Conservation (phyloP, 2,888 invertebrate genomes). For the Dynastes maya region DNA sequence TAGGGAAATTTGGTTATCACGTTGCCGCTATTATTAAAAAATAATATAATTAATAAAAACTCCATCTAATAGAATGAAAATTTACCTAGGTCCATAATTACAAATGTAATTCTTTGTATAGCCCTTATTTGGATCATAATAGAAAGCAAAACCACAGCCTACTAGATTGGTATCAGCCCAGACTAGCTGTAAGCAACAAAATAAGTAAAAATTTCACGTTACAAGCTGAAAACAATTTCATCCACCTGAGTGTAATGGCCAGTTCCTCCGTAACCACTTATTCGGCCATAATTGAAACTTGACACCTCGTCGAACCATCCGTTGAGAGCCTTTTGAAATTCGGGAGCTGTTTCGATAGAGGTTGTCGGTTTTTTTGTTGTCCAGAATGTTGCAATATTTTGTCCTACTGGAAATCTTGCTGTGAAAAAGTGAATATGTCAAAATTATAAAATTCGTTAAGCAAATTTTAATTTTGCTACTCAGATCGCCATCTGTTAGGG, state of each 20-base stretch:
- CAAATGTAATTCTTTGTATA: slow-evolving; percentile 89
- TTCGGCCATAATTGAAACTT: slow-evolving; percentile 68
- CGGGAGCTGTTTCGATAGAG: slow-evolving; percentile 77
- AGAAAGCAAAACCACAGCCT: slow-evolving; percentile 91
- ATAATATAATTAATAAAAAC: slow-evolving; percentile 5
- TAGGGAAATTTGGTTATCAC: slow-evolving; percentile 85
- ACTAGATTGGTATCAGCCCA: slow-evolving; percentile 90
- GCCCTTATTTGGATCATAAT: slow-evolving; percentile 81
- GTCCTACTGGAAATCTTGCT: slow-evolving; percentile 88
- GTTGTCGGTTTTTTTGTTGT: slow-evolving; percentile 78
- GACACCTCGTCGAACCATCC: slow-evolving; percentile 89
- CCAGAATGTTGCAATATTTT: slow-evolving; percentile 89
- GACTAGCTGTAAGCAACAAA: slow-evolving; percentile 78
- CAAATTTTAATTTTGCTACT: too few relatives aligned
- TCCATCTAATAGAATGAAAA: slow-evolving; percentile 23
- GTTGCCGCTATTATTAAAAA: slow-evolving; percentile 76
- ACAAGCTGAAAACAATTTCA: slow-evolving; percentile 12
- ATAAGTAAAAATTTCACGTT: slow-evolving; percentile 22
- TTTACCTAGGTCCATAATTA: slow-evolving; percentile 87
- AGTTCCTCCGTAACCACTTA: slow-evolving; percentile 79
- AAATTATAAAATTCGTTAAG: too few relatives aligned
- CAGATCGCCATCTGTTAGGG: too few relatives aligned
- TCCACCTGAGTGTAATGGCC: slow-evolving; percentile 89
- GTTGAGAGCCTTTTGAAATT: slow-evolving; percentile 83
- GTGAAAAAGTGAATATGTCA: slow-evolving; percentile 6